Evolutionary conservation across 2,888 invertebrate genomes (phyloP), one percentile per base, ranked within the genome.

Genomic region (Hemithea aestivaria): DNA sequence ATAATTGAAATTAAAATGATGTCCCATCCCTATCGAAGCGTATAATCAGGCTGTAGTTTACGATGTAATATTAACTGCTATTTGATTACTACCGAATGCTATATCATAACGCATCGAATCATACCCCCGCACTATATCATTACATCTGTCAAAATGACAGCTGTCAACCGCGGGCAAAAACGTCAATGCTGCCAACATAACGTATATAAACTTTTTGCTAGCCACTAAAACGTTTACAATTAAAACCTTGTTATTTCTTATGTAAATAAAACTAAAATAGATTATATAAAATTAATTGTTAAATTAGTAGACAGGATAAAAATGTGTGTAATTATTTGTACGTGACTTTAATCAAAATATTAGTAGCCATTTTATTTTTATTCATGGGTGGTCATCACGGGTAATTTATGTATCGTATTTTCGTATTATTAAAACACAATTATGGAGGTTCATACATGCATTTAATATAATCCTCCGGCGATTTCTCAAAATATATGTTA

Each of bases 51-150:
- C 51, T 43, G 43, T 40, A 44, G 53, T 73, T 72, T 73, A 74
- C 69, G 70, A 73, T 8, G 67, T 70, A 67, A 58, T 63, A 66
- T 65, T 71, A 74, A 74, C 62, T 66, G 64, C 62, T 63, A 65
- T 73, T 73, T 70, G 70, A 74, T 75, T 71, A 62, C 52, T 51
- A 41, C 55, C 41, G 50, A 63, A 72, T 71, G 51, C 51, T 57
- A 51, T 53, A 66, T 60, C 42, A 53, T 52, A 40, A 41, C 41
- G 38, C 45, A 29, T 27, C 43, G 42, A 45, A 25, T 24, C 29
- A 27, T 12, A 23, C 5, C 22, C 10, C 40, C 30, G 21, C 44
- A 8, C 36, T 37, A 30, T 35, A 23, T 42, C 35, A 62, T 53
- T 60, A 59, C 44, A 10, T 45, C 51, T 58, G 63, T 66, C 61